phyloP scores from a whole-genome alignment of 2,113 vertebrate genomes.

The human region DNA sequence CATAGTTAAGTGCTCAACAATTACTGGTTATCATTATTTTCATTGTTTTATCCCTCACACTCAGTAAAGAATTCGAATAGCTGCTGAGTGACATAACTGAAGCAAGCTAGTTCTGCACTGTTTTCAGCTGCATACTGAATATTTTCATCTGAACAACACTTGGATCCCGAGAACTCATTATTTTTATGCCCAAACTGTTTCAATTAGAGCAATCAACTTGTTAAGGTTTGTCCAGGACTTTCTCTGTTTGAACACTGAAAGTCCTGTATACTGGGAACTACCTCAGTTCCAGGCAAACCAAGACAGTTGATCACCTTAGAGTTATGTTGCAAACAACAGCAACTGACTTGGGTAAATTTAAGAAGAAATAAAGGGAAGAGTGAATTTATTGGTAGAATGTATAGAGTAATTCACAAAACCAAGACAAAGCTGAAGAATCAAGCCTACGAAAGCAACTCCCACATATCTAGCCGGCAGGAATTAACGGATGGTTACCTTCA shows the following conservation, averaged over 20 bases:
- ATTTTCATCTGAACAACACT: conserved; percentile 12
- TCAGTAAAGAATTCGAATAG: conserved; percentile 32
- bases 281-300: conserved; percentile 4
- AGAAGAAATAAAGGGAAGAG: background rate
- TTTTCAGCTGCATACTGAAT: background rate
- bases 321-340: background rate
- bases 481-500: conserved; percentile 3
- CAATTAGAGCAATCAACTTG: background rate
- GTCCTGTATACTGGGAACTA: background rate
- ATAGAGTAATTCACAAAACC: conserved; percentile 13
- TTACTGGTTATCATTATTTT: conserved; percentile 25
- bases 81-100: background rate
- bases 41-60: background rate
- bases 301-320: background rate
- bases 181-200: conserved; percentile 30
- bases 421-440: conserved; percentile 40
- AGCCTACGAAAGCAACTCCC: background rate
- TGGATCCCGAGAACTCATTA: background rate
- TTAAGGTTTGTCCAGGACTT: background rate
- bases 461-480: background rate
- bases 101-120: background rate
- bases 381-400: background rate
- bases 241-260: background rate
- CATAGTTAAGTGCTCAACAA: background rate
- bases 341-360: conserved; percentile 12